These are phyloP conservation scores for Parelbella ahira DNA, from an alignment of 2,888 invertebrate species.

Conservation along the genomic window DNA sequence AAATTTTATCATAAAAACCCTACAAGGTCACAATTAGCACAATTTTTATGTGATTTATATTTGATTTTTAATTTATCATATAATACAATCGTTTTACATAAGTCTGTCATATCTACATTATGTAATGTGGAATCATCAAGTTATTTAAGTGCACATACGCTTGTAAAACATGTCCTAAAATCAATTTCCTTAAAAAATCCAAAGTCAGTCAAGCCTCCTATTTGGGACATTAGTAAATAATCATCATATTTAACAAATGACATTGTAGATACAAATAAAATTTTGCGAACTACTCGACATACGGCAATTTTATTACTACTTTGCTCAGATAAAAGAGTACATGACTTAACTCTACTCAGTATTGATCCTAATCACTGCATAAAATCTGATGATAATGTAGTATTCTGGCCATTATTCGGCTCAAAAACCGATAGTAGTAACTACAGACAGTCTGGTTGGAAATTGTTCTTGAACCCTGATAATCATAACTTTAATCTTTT, in stretches of 20 bases:
- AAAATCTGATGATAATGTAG: slow-evolving; percentile 3
- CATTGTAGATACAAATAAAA: not conserved
- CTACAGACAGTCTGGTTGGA: slow-evolving; percentile 23
- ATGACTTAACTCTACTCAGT: slow-evolving; percentile 4
- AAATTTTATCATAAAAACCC: slow-evolving; percentile 6
- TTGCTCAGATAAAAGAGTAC: slow-evolving; percentile 2
- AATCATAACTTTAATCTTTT: slow-evolving; percentile 17
- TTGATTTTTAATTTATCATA: slow-evolving; percentile 26
- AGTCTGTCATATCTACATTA: slow-evolving; percentile 29
- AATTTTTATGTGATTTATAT: slow-evolving; percentile 23
- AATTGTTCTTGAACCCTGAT: slow-evolving; percentile 3
- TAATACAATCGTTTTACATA: slow-evolving; percentile 29
- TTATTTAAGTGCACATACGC: slow-evolving; percentile 22
- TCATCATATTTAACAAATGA: not conserved
- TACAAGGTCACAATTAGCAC: slow-evolving; percentile 11
- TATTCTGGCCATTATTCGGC: slow-evolving; percentile 16
- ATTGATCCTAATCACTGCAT: not conserved
- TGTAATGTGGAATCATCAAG: slow-evolving; percentile 20
- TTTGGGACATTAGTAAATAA: slow-evolving; percentile 6
- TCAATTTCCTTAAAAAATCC: slow-evolving; percentile 23
- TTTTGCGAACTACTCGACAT: slow-evolving; percentile 2
- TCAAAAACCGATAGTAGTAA: slow-evolving; percentile 13
- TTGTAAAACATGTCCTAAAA: slow-evolving; percentile 28
- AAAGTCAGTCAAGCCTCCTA: not conserved
- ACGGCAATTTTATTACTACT: slow-evolving; percentile 15